These are phyloP conservation scores for Liodrosophila aerea DNA, from an alignment of 2,888 invertebrate genomes.

Conservation along the genomic window DNA sequence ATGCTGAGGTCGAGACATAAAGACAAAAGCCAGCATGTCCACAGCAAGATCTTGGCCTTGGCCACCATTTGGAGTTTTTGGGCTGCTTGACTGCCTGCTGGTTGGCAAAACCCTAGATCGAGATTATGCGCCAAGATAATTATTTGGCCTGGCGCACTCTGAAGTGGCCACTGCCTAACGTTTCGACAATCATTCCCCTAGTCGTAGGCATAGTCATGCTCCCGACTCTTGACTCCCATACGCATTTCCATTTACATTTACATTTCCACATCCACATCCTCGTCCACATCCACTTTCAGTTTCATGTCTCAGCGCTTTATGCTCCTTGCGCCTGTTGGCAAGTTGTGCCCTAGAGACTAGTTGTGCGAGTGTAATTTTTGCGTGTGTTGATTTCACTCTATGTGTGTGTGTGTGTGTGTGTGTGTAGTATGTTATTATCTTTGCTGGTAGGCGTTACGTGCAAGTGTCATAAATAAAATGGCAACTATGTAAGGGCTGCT, in stretches of 20 bases:
- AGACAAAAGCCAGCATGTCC: slow-evolving; percentile 62
- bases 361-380: slow-evolving; percentile 62
- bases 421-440: slow-evolving; percentile 64
- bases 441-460: slow-evolving; percentile 67
- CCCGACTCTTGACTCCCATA: slow-evolving; percentile 16
- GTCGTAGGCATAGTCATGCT: slow-evolving; percentile 12
- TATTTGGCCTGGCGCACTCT: slow-evolving; percentile 58
- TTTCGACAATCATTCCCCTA: too few species aligned
- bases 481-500: slow-evolving; percentile 48
- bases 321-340: slow-evolving; percentile 70
- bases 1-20: slow-evolving; percentile 36
- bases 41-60: slow-evolving; percentile 41
- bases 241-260: slow-evolving; percentile 38
- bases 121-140: slow-evolving; percentile 72
- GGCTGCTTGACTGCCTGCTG: slow-evolving; percentile 21
- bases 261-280: slow-evolving; percentile 56
- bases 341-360: slow-evolving; percentile 74
- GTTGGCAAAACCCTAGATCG: slow-evolving; percentile 48
- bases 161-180: slow-evolving; percentile 35
- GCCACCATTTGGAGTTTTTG: slow-evolving; percentile 8
- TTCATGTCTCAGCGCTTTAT: slow-evolving; percentile 69
- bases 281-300: slow-evolving; percentile 56
- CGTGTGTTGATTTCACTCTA: slow-evolving; percentile 13
- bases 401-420: slow-evolving; percentile 15
- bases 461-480: slow-evolving; percentile 77